phyloP scores from a whole-genome alignment of 2,888 invertebrate species.

The Bursaphelenchus okinawaensis region DNA sequence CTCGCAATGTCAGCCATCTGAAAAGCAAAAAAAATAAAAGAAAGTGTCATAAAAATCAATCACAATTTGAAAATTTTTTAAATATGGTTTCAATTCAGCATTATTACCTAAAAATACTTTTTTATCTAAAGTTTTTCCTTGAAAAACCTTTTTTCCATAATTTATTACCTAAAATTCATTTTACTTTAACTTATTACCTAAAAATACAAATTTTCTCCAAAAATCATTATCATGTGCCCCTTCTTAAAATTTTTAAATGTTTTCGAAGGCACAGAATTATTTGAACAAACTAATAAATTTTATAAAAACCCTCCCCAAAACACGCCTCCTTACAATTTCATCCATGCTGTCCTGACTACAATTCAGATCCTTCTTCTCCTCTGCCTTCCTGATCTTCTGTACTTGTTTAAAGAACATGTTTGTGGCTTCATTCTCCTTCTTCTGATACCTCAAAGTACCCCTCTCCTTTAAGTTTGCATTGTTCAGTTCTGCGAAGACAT shows the following conservation, averaged over 20 bases:
- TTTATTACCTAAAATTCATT: not conserved
- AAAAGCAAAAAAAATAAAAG: no score
- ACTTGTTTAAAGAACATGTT: not conserved
- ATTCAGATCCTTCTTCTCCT: not conserved
- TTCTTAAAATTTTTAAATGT: no score
- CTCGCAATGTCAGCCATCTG: not conserved
- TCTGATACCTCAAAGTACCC: not conserved
- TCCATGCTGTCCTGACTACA: not conserved
- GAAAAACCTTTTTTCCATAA: not conserved
- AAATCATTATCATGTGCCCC: no score
- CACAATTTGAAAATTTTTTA: no score
- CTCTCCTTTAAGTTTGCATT: not conserved
- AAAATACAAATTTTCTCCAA: no score
- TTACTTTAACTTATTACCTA: not conserved
- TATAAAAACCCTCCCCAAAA: no score
- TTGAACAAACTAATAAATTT: no score
- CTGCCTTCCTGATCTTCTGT: not conserved
- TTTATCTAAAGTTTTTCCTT: not conserved
- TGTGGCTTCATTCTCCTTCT: not conserved
- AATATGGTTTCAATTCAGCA: no score
- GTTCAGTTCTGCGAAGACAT: not conserved
- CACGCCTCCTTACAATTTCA: not conserved
- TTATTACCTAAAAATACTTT: no score
- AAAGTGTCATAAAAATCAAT: no score
- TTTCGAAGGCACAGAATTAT: no score